Conservation (phyloP, 2,797 vertebrate genomes). For the Girardinus metallicus region DNA sequence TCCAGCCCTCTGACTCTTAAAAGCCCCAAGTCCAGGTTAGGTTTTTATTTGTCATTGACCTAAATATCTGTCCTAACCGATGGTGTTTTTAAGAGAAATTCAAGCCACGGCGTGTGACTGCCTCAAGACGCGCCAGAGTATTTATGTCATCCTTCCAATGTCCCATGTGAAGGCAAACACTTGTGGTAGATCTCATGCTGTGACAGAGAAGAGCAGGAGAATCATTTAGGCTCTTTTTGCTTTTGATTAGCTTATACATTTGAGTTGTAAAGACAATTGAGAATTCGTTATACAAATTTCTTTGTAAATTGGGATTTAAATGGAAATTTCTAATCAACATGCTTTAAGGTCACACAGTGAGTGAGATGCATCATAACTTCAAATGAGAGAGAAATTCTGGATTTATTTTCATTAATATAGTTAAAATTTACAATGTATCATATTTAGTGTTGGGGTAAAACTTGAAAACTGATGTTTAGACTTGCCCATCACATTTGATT, state of each 20-base stretch:
- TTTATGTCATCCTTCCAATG: constrained; percentile 58
- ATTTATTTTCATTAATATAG: background rate
- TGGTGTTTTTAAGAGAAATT: constrained; percentile 25
- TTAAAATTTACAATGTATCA: background rate
- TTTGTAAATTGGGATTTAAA: constrained; percentile 11
- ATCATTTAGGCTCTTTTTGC: background rate
- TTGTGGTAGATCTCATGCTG: constrained; percentile 28
- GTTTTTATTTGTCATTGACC: constrained; percentile 41
- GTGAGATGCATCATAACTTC: background rate
- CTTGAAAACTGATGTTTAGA: background rate
- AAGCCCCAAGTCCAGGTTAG: constrained; percentile 33
- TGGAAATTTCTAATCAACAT: background rate
- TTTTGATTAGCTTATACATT: background rate
- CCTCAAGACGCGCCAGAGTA: constrained; percentile 34
- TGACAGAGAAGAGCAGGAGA: constrained; percentile 34
- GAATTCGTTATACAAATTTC: background rate
- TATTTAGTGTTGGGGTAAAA: background rate
- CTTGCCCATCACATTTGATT: background rate
- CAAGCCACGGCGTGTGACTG: constrained; percentile 35
- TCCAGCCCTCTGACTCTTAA: constrained; percentile 39
- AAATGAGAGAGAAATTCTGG: background rate
- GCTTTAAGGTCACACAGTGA: background rate
- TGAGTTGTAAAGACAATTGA: background rate
- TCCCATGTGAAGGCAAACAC: constrained; percentile 42
- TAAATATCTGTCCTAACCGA: constrained; percentile 58